phyloP scores from a whole-genome alignment of 1,140 invertebrate species.

The Pseudobourletiella spinata region DNA sequence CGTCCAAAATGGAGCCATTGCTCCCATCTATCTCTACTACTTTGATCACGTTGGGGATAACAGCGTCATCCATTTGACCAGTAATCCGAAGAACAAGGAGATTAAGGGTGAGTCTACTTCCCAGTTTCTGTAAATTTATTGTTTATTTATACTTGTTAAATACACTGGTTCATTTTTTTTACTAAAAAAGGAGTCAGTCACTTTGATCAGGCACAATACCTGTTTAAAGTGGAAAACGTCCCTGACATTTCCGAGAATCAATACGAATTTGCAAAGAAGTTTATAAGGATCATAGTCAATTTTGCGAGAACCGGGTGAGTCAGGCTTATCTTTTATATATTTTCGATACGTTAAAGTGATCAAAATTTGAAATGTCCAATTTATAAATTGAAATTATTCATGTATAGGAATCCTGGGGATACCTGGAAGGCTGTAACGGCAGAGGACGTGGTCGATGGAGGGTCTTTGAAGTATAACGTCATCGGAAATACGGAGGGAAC shows the following conservation, averaged over 20 bases:
- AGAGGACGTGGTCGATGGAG: background rate
- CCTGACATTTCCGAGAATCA: conserved; percentile 1
- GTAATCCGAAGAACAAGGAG: background rate
- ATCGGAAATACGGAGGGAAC: background rate
- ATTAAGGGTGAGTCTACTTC: too few species aligned
- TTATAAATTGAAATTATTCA: too few species aligned
- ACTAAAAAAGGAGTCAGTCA: conserved; percentile 12
- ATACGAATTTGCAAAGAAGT: conserved; percentile 11
- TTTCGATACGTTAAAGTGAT: too few species aligned
- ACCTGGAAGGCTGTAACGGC: background rate
- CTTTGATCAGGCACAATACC: conserved; percentile 19
- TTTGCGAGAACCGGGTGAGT: conserved; percentile 12
- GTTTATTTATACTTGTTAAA: background rate
- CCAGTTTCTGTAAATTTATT: too few species aligned
- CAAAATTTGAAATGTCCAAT: too few species aligned
- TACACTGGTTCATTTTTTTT: too few species aligned
- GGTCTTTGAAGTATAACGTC: background rate
- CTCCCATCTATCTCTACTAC: conserved; percentile 15
- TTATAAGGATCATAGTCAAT: background rate
- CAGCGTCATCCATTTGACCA: conserved; percentile 3
- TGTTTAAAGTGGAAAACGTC: conserved; percentile 8
- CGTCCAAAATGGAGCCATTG: background rate
- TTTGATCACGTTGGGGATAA: conserved; percentile 12
- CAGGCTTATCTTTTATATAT: too few species aligned
- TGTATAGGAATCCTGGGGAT: too few species aligned